Evolutionary conservation across 1,140 invertebrate genomes (phyloP).

Genomic region (Bemisia tabaci): DNA sequence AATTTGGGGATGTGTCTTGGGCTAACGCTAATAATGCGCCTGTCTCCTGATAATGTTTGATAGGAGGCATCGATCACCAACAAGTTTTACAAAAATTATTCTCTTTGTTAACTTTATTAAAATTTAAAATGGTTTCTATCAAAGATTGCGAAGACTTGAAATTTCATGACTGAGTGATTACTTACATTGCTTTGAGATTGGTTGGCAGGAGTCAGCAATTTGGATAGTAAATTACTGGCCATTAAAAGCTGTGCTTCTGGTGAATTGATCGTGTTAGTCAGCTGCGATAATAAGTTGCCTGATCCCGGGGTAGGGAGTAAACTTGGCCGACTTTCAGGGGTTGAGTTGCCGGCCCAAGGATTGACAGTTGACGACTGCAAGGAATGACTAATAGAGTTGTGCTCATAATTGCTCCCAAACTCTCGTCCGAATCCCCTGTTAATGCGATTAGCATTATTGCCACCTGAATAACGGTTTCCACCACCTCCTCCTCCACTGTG

Average conservation of each 20-base stretch:
- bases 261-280: background rate
- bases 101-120: too few species aligned
- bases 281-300: background rate
- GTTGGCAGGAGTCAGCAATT: background rate
- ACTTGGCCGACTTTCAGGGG: background rate
- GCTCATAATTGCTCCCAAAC: background rate
- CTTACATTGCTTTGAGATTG: background rate
- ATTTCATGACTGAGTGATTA: too few species aligned
- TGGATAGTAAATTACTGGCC: background rate
- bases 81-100: too few species aligned
- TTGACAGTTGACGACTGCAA: too few species aligned
- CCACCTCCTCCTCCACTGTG: background rate
- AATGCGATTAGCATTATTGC: background rate
- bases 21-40: too few species aligned
- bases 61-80: too few species aligned
- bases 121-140: too few species aligned
- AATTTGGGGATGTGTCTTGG: too few species aligned
- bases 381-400: background rate
- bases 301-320: background rate
- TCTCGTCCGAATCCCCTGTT: background rate
- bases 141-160: too few species aligned
- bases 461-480: background rate
- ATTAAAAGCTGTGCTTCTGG: background rate
- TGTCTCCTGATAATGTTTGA: too few species aligned
- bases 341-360: background rate